A percentile compares a stretch with the other conserved stretches of the same genome.
Conservation (phyloP, 2,888 invertebrate species). For the Proisotoma minuta region DNA sequence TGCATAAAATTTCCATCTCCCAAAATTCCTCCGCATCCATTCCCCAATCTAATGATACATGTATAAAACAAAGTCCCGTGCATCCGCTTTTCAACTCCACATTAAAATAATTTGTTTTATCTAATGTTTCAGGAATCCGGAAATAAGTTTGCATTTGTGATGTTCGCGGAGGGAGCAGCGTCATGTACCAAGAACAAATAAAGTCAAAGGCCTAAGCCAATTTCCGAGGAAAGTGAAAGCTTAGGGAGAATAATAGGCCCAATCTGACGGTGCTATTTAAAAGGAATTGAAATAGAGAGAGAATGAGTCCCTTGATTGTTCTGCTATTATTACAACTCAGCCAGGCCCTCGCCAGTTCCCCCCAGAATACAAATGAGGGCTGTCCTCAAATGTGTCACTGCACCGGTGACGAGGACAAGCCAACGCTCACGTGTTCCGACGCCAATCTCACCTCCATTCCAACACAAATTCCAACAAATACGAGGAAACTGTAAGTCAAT, state of each 20-base stretch:
- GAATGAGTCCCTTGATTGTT: conserved; percentile 19
- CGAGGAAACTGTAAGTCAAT: conserved; percentile 37
- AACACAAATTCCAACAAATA: conserved; percentile 22
- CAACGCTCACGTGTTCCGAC: conserved; percentile 23
- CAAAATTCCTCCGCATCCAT: no score
- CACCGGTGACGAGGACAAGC: no score
- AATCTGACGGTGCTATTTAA: not conserved
- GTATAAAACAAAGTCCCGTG: no score
- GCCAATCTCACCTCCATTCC: conserved; percentile 38
- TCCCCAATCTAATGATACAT: no score
- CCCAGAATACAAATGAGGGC: conserved; percentile 11
- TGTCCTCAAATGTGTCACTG: conserved; percentile 21
- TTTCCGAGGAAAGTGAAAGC: conserved; percentile 13
- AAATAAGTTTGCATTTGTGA: not conserved
- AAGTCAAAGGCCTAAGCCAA: not conserved
- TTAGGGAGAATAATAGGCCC: not conserved
- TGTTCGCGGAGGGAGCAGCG: not conserved
- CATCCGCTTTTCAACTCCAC: no score
- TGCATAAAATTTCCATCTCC: no score
- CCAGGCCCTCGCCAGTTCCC: conserved; percentile 6
- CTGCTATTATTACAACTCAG: conserved; percentile 16
- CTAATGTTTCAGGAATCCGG: no score
- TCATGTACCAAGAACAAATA: not conserved
- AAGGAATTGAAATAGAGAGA: conserved; percentile 3
- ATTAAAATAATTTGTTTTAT: no score